These are phyloP conservation scores for Homalodisca vitripennis DNA, from an alignment of 1,140 invertebrate genomes.

Conservation along the genomic window DNA sequence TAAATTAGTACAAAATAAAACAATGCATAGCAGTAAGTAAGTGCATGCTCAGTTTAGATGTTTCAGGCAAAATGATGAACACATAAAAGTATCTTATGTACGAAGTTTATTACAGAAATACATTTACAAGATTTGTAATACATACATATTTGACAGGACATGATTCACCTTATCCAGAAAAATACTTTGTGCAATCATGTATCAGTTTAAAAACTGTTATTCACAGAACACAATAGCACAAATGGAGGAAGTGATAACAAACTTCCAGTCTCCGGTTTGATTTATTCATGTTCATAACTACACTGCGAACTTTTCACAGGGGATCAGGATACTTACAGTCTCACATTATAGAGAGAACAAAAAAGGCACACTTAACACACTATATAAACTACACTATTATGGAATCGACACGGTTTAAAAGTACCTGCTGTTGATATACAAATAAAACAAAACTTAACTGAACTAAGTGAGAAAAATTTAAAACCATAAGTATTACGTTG, in stretches of 20 bases:
- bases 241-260: neutral
- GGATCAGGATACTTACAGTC: neutral
- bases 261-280: neutral
- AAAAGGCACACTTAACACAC: constrained; percentile 27
- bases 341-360: neutral
- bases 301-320: neutral
- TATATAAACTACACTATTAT: constrained; percentile 10
- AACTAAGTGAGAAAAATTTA: neutral
- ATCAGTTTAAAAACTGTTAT: neutral
- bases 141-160: constrained; percentile 21
- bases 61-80: no score
- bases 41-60: no score
- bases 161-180: constrained; percentile 18
- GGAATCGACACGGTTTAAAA: constrained; percentile 7
- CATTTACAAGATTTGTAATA: constrained; percentile 12
- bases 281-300: neutral
- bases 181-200: constrained; percentile 22
- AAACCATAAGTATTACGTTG: no score
- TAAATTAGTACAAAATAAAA: no score
- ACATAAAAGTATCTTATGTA: constrained; percentile 10
- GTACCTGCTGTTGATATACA: neutral
- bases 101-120: constrained; percentile 32
- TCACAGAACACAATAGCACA: neutral
- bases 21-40: no score
- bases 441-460: constrained; percentile 4